Evolutionary conservation across 2,797 vertebrate genomes (phyloP), one percentile per base, ranked within the genome.

Genomic region (Heliangelus exortis): DNA sequence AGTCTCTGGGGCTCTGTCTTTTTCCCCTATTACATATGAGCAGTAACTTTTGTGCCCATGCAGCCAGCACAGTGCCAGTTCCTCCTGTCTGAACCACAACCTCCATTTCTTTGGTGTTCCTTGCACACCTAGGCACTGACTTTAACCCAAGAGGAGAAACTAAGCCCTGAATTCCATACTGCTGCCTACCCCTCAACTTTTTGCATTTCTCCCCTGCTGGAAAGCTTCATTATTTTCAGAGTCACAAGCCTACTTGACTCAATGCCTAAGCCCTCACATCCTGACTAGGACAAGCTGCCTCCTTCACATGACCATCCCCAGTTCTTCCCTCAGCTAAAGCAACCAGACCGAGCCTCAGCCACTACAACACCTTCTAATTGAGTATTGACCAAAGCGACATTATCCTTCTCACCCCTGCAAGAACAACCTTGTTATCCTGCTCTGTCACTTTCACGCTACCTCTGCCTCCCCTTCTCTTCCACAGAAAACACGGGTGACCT

Each of bases 371-470:
- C 55, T 63, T 63, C 67, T 84, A 91, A 93, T 79, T 1, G 1
- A 92, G 77, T 63, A 91, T 14, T 63, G 88, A 92, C 71, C 67
- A 41, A 84, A 92, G 48, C 9, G 55, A 53, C 3, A 2, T 15
- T 19, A 73, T 51, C 0, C 0, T 53, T 90, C 58, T 66, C 76
- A 81, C 53, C 4, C 0, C 51, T 62, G 51, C 19, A 78, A 78
- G 83, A 86, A 85, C 82, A 91, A 83, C 36, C 57, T 69, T 4
- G 4, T 86, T 87, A 79, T 50, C n/a, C 12, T 79, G n/a, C 51
- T 82, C 74, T 61, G 48, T 34, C 45, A 48, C 59, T 79, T 73
- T 14, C 88, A 18, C 4, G 7, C n/a, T 20, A 51, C 66, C 33
- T 92, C 31, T 39, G 14, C 17, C 51, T 50, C 78, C 45, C 28